Conservation (phyloP, 1,140 invertebrate species). For the Diuraphis noxia region DNA sequence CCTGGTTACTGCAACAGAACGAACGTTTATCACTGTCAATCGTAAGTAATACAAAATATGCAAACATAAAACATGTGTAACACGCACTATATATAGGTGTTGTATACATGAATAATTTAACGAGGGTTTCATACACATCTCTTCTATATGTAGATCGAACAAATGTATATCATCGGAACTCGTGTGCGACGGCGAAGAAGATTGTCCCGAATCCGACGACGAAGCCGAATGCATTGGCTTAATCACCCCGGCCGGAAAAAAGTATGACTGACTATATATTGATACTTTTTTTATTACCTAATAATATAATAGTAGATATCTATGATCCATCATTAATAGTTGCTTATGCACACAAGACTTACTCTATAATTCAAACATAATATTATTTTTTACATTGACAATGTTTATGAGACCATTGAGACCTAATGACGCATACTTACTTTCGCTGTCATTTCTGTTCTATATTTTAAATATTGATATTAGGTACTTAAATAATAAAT, state of each 20-base stretch:
- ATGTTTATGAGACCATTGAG: too few relatives aligned
- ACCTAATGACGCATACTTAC: too few relatives aligned
- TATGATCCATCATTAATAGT: too few relatives aligned
- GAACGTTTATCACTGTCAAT: slow-evolving; percentile 45
- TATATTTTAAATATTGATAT: too few relatives aligned
- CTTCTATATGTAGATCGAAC: slow-evolving; percentile 37
- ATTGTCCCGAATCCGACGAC: slow-evolving; percentile 73
- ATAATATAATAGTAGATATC: too few relatives aligned
- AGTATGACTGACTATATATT: background rate
- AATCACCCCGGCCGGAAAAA: slow-evolving; percentile 37
- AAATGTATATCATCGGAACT: slow-evolving; percentile 70
- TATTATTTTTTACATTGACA: too few relatives aligned
- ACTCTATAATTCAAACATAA: too few relatives aligned
- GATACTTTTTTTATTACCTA: too few relatives aligned
- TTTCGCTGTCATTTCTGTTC: too few relatives aligned
- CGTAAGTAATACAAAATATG: slow-evolving; percentile 7
- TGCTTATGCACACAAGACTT: too few relatives aligned
- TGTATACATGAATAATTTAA: background rate
- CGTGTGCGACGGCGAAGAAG: slow-evolving; percentile 71
- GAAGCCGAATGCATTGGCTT: slow-evolving; percentile 64
- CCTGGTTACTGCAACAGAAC: slow-evolving; percentile 62
- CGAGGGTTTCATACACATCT: background rate
- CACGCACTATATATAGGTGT: background rate
- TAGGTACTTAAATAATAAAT: too few relatives aligned
- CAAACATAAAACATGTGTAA: background rate